These are phyloP conservation scores for Dusona sp. DNA, from an alignment of 2,888 invertebrate genomes.

Conservation along the genomic window DNA sequence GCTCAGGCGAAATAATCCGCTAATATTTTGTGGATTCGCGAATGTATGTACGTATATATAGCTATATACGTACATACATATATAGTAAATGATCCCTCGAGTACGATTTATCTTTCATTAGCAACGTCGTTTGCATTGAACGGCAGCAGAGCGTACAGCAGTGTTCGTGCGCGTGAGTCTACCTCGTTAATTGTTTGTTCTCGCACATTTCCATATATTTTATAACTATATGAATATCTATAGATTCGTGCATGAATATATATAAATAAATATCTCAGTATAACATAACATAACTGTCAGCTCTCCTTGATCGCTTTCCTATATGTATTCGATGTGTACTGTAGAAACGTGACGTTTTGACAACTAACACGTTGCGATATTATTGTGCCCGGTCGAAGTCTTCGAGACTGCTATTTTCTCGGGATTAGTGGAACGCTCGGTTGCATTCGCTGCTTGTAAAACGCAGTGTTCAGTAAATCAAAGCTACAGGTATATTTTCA, in stretches of 20 bases:
- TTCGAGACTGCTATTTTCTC: conserved; percentile 18
- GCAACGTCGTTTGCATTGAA: conserved; percentile 79
- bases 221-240: not conserved
- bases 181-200: conserved; percentile 81
- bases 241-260: conserved; percentile 4
- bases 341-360: conserved; percentile 75
- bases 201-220: conserved; percentile 31
- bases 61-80: not conserved
- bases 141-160: conserved; percentile 74
- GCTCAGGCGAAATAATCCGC: conserved; percentile 60
- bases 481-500: conserved; percentile 13
- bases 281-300: conserved; percentile 32
- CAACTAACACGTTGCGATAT: conserved; percentile 74
- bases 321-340: conserved; percentile 31
- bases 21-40: conserved; percentile 59
- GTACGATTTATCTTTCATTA: conserved; percentile 81
- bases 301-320: conserved; percentile 23
- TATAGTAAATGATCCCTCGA: conserved; percentile 55
- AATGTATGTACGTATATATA: not conserved
- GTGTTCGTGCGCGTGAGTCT: conserved; percentile 73
- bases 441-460: conserved; percentile 8
- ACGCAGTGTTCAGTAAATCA: not conserved
- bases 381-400: conserved; percentile 63
- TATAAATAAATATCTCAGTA: conserved; percentile 6
- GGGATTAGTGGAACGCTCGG: conserved; percentile 1